Evolutionary conservation across 1,140 invertebrate genomes (phyloP), one percentile per base, ranked within the genome.

Genomic region (Euwallacea similis): DNA sequence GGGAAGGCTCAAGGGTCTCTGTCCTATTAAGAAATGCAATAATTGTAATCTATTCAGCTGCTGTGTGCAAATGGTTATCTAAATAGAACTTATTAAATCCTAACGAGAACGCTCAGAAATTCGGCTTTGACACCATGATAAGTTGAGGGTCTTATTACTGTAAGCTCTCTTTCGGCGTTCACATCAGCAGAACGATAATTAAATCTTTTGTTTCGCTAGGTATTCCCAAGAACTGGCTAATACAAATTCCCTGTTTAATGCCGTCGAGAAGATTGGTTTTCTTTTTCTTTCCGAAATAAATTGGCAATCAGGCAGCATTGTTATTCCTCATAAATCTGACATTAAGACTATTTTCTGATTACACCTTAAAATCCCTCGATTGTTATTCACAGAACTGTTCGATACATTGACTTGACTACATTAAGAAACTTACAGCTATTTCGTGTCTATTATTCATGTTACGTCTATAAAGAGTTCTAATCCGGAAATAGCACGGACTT

Each of bases 181-280:
- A 11, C 59, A 21, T 61, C 59, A 43, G 11, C 42, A 21, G 11
- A 61, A 61, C 59, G 59, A 42, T 61, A 61, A 61, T 61, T 41
- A 61, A 61, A 61, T 43, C 59, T 61, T 61, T 61, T 61, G 59
- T 61, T 42, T 61, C 59, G 21, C 54, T 56, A 56, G 54, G 42
- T 42, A 61, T 11, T 16, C 7, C 11, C 10, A 41, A 61, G 42
- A 61, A 61, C 59, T 33, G 55, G 9, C 42, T 16, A 61, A 43
- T 61, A 41, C 42, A 61, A 42, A 61, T 61, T 9, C 7, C 11
- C 50, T 15, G 50, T 53, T n/a, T 53, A 53, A 53, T 53, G 11
- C 8, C 15, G 15, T 53, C 11, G 50, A 53, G 15, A 11, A 53
- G 50, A 53, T 53, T 53, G 50, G 50, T n/a, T 53, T 53, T 53